Conservation (phyloP, 2,888 invertebrate species). For the Acleris holmiana region DNA sequence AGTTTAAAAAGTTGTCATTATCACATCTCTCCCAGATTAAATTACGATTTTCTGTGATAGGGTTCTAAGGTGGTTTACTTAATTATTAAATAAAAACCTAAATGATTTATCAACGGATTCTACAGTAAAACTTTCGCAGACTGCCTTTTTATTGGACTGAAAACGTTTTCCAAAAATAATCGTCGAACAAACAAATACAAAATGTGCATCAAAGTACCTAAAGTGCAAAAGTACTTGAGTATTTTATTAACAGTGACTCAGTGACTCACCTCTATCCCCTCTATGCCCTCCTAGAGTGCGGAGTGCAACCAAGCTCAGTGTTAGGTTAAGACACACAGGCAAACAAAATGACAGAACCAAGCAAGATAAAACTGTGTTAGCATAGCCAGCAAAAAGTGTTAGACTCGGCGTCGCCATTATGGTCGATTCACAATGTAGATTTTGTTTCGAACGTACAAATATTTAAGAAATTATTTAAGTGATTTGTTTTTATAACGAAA, state of each 20-base stretch:
- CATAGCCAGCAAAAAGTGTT: not conserved
- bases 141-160: no score
- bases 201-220: constrained; percentile 1
- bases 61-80: no score
- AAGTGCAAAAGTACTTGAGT: constrained; percentile 13
- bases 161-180: not conserved
- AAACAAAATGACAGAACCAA: constrained; percentile 65
- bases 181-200: not conserved
- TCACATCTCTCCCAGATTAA: no score
- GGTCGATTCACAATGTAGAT: no score
- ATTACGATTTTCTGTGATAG: no score
- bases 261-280: constrained; percentile 59
- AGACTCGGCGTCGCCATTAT: no score
- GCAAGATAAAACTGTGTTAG: constrained; percentile 46
- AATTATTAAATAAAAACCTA: not conserved
- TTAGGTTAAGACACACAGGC: constrained; percentile 74
- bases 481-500: no score
- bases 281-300: constrained; percentile 81
- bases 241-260: constrained; percentile 53
- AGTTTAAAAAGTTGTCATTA: no score
- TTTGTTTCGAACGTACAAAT: no score
- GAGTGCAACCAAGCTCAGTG: constrained; percentile 76
- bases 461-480: no score
- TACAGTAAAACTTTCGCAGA: no score
- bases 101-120: no score